A percentile compares a stretch with the other conserved stretches of the same genome.
phyloP scores from a whole-genome alignment of 2,113 vertebrate species.

The Enhydra lutris region DNA sequence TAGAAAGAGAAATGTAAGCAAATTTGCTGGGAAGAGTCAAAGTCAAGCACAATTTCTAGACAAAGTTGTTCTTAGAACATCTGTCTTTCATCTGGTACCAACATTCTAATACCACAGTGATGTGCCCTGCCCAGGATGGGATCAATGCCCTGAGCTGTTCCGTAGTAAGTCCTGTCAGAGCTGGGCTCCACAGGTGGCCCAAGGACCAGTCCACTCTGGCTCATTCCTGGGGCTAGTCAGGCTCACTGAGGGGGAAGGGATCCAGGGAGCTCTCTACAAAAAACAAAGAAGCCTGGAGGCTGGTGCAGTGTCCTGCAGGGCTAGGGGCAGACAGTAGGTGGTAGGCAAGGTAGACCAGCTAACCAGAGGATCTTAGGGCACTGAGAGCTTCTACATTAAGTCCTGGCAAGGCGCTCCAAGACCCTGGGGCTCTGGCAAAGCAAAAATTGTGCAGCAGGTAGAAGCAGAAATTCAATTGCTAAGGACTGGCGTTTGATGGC shows the following conservation, averaged over 20 bases:
- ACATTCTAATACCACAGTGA: not conserved
- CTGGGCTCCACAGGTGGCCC: not conserved
- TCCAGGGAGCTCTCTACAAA: not conserved
- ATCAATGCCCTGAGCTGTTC: not conserved
- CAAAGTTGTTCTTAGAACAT: not conserved
- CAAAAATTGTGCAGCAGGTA: not conserved
- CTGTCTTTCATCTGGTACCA: not conserved
- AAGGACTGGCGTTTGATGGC: not conserved
- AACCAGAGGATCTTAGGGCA: not conserved
- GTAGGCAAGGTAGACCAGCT: not conserved
- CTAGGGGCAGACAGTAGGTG: not conserved
- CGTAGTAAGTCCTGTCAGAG: not conserved
- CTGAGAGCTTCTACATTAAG: not conserved
- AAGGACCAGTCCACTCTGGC: not conserved
- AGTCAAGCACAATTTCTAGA: not conserved
- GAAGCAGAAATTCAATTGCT: not conserved
- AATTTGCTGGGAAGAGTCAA: not conserved
- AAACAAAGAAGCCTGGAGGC: not conserved
- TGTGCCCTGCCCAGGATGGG: not conserved
- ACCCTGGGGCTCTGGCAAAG: not conserved
- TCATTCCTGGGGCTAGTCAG: not conserved
- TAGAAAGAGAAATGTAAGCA: not conserved
- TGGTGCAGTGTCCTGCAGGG: rapidly evolving
- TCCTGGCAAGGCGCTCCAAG: not conserved
- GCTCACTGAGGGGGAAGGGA: not conserved